Conservation (phyloP, 2,113 vertebrate genomes). For the Chaetura pelagica region DNA sequence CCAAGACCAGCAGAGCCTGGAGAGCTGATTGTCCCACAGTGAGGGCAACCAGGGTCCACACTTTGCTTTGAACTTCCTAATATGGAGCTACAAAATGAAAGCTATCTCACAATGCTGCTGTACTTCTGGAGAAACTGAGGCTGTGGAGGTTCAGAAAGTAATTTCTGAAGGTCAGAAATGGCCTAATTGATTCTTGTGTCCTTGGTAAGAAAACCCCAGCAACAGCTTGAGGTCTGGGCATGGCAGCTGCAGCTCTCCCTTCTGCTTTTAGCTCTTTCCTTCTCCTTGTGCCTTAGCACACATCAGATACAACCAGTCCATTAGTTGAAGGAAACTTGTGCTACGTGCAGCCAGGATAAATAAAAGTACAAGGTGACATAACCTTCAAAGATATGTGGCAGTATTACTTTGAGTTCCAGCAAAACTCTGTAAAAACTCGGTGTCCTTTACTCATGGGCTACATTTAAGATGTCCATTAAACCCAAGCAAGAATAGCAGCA, state of each 20-base stretch:
- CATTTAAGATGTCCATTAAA: neutral
- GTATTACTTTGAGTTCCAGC: neutral
- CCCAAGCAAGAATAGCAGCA: neutral
- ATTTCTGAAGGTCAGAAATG: neutral
- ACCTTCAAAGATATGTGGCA: fast-evolving
- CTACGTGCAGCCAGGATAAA: neutral
- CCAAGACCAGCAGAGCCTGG: neutral
- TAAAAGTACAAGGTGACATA: neutral
- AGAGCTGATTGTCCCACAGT: fast-evolving
- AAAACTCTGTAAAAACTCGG: neutral
- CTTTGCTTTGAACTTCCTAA: neutral
- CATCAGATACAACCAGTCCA: neutral
- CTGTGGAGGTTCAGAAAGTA: neutral
- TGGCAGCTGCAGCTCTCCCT: neutral
- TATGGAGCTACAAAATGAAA: neutral
- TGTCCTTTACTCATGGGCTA: fast-evolving
- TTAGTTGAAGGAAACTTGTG: neutral
- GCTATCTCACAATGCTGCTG: fast-evolving
- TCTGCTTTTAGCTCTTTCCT: neutral
- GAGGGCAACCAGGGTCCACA: neutral
- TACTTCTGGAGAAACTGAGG: neutral
- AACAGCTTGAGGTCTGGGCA: neutral
- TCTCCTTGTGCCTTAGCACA: no score
- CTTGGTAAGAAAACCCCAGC: neutral
- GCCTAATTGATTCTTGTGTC: neutral